phyloP scores from a whole-genome alignment of 2,888 invertebrate genomes.

The Melinopterus prodromus region DNA sequence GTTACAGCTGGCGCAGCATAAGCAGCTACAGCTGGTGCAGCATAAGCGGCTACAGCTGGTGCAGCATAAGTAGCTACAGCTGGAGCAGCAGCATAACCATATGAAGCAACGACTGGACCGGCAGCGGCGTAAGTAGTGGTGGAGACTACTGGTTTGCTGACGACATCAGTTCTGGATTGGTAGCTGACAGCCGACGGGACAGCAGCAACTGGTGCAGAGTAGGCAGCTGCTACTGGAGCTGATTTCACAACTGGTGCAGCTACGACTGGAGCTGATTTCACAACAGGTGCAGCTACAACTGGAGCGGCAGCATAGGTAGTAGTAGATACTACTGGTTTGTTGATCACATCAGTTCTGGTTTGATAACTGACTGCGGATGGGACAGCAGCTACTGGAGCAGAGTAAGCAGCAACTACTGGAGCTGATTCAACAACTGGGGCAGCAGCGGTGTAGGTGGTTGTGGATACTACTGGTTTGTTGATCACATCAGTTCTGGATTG shows the following conservation, averaged over 20 bases:
- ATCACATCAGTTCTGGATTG: constrained; percentile 44
- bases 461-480: constrained; percentile 42
- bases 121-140: constrained; percentile 45
- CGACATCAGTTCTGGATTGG: constrained; percentile 43
- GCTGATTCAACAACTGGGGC: constrained; percentile 45
- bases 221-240: constrained; percentile 14
- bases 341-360: constrained; percentile 34
- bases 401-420: constrained; percentile 36
- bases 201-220: constrained; percentile 54
- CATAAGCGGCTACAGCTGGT: constrained; percentile 50
- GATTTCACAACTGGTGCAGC: constrained; percentile 37
- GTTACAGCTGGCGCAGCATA: constrained; percentile 29
- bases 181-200: constrained; percentile 57
- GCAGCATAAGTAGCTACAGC: constrained; percentile 48
- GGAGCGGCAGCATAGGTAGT: constrained; percentile 18
- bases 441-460: constrained; percentile 45
- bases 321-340: constrained; percentile 32
- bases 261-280: constrained; percentile 35
- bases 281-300: too few species aligned
- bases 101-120: constrained; percentile 29
- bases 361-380: constrained; percentile 36
- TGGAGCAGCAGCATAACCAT: constrained; percentile 30
- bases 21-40: constrained; percentile 49
- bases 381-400: constrained; percentile 26
- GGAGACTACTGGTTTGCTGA: constrained; percentile 41